Evolutionary conservation across 2,797 vertebrate species (phyloP), one percentile per base, ranked within the genome.

Genomic region (Gila robusta): DNA sequence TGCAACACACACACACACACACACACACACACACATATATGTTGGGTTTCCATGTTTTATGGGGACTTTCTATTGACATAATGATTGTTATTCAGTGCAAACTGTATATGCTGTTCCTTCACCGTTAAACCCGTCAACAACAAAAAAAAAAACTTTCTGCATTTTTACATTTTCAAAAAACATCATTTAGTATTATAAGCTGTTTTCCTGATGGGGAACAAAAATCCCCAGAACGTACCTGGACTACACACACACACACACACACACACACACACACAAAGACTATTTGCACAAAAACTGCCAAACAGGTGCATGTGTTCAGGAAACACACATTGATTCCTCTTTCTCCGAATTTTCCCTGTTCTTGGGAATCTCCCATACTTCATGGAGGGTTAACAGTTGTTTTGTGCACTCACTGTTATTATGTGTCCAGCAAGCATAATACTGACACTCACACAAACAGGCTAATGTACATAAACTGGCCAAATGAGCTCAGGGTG

Each of bases 311-410:
- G 74, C 66, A 47, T 79, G 83, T 59, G 37, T 84, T 52, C 56
- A 73, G 72, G 32, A 84, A 82, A 54, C 59, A 73, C 76, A 81
- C 32, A 77, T 49, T 2, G 56, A 70, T 76, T 44, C 35, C 66
- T 62, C n/a, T 21, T 23, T 71, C 41, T 11, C 23, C 7, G 26
- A 85, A 85, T 79, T 76, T 76, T 77, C 35, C 56, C 37, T 32
- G 17, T 80, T 85, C 44, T 66, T 47, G 78, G 82, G 85, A 84
- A 88, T 83, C 17, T 37, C 89, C 89, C 87, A 56, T n/a, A 39
- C 56, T 54, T 78, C 32, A 11, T 12, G 32, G 37, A 49, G 21
- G 17, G 44, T 67, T 76, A 64, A 66, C 28, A 28, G 82, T 66
- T 26, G 52, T 77, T 67, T 49, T 52, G 28, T 62, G 23, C 2